Conservation (phyloP, 2,113 vertebrate genomes). For the Zeus faber region DNA sequence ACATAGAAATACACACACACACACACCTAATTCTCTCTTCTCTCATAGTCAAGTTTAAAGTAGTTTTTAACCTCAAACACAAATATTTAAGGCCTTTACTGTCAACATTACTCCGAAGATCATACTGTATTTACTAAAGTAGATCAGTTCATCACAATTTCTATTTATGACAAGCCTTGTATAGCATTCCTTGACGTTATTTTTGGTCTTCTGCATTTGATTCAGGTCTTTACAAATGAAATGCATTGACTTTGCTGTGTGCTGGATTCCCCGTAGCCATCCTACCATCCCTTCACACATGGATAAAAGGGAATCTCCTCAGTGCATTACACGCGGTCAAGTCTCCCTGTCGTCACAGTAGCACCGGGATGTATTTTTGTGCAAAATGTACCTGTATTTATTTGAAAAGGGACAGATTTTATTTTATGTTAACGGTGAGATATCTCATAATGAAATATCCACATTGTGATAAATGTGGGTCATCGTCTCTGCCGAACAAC, state of each 20-base stretch:
- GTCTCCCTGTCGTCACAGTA: neutral
- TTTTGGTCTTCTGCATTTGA: neutral
- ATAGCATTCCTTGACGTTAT: constrained; percentile 5
- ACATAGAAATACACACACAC: no score
- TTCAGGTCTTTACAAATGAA: no score
- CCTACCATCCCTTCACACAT: no score
- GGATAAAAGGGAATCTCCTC: neutral
- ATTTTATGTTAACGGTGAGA: no score
- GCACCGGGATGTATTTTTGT: neutral
- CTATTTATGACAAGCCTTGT: constrained; percentile 13
- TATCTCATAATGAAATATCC: no score
- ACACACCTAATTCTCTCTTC: no score
- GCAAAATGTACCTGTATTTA: neutral
- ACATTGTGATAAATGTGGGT: no score
- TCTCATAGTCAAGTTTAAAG: neutral
- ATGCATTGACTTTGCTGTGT: no score
- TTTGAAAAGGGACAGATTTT: neutral
- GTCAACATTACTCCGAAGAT: neutral
- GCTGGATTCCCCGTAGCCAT: no score
- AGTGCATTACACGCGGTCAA: neutral
- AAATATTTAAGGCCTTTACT: neutral
- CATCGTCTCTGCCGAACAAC: no score
- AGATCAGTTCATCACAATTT: no score
- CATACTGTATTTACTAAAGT: neutral
- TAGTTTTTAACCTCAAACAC: neutral